These are phyloP conservation scores for Anguilla marmorata DNA, from an alignment of 2,797 vertebrate species.

Conservation along the genomic window DNA sequence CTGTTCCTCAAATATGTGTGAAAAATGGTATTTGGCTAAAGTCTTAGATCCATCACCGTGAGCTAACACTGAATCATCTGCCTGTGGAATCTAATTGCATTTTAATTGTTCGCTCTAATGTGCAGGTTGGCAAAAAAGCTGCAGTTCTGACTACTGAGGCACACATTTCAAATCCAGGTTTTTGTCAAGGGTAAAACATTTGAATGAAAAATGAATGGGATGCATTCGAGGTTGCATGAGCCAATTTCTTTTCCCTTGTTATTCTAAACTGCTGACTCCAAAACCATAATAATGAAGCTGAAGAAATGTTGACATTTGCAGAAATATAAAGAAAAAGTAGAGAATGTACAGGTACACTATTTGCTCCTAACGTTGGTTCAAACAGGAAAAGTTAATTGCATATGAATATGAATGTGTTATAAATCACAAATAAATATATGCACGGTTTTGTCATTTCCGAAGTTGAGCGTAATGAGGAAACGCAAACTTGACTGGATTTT, in stretches of 20 bases:
- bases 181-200: constrained; percentile 35
- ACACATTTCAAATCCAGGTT: constrained; percentile 42
- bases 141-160: constrained; percentile 35
- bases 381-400: not conserved
- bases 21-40: constrained; percentile 45
- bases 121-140: constrained; percentile 61
- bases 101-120: constrained; percentile 73
- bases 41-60: constrained; percentile 36
- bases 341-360: not conserved
- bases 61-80: constrained; percentile 38
- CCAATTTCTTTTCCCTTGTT: constrained; percentile 6
- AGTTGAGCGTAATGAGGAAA: not conserved
- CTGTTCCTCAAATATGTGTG: not conserved
- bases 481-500: not conserved
- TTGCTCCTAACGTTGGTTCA: not conserved
- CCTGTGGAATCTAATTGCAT: constrained; percentile 58
- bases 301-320: constrained; percentile 6
- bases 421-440: constrained; percentile 1
- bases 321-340: not conserved
- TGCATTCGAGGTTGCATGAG: not conserved
- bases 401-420: not conserved
- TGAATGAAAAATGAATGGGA: constrained; percentile 36
- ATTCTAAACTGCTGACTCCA: constrained; percentile 15
- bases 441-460: not conserved
- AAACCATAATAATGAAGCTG: constrained; percentile 8